Percentiles rank a stretch among this genome's conserved stretches.
Conservation (phyloP, 2,888 invertebrate species). For the Urechis unicinctus region DNA sequence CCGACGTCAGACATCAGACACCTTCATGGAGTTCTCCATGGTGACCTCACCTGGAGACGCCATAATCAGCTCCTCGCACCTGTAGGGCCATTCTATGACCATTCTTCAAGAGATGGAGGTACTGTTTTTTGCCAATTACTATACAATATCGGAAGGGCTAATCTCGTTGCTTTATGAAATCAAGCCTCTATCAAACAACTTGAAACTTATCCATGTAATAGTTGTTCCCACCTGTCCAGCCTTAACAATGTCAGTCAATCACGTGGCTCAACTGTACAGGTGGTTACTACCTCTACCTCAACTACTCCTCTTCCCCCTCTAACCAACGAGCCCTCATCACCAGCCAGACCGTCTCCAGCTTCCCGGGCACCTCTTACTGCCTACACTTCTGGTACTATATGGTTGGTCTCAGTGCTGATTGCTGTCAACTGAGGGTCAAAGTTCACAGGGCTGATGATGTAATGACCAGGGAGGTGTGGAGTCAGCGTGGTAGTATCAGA, state of each 20-base stretch:
- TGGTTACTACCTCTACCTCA: conserved; percentile 18
- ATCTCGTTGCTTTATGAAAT: no score
- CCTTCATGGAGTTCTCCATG: conserved; percentile 8
- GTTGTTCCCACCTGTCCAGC: not conserved
- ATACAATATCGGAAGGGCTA: no score
- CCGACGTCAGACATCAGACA: conserved; percentile 4
- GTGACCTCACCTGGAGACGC: conserved; percentile 14
- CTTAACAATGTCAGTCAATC: no score
- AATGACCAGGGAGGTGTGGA: conserved; percentile 16
- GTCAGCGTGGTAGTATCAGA: conserved; percentile 8
- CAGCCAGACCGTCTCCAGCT: conserved; percentile 9
- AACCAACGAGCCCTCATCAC: conserved; percentile 12
- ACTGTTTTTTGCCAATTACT: no score
- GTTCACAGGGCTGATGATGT: conserved; percentile 12
- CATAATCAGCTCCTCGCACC: conserved; percentile 10
- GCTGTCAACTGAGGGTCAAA: conserved; percentile 15
- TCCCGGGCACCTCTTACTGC: conserved; percentile 6
- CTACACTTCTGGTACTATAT: conserved; percentile 18
- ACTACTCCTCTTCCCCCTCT: conserved; percentile 1
- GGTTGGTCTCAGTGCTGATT: conserved; percentile 11
- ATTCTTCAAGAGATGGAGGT: conserved; percentile 21
- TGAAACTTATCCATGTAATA: no score
- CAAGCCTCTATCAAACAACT: no score
- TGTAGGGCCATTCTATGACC: conserved; percentile 17
- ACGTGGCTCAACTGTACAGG: no score